These are phyloP conservation scores for Dastarcus helophoroides DNA, from an alignment of 2,888 invertebrate genomes.

Conservation along the genomic window DNA sequence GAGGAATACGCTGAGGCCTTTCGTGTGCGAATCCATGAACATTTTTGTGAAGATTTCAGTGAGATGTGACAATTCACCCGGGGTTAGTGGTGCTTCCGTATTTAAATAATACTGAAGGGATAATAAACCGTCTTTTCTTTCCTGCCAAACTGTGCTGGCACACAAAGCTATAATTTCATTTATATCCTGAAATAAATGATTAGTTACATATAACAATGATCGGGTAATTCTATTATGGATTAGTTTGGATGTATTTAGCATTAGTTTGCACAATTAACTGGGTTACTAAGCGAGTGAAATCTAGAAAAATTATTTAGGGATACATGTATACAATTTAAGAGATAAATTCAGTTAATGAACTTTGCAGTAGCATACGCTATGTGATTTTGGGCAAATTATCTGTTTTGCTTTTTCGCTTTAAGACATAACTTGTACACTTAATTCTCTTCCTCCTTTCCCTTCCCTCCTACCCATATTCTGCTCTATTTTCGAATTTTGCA, in stretches of 20 bases:
- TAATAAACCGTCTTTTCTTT: constrained; percentile 84
- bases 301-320: not conserved
- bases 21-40: constrained; percentile 94
- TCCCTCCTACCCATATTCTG: no score
- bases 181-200: constrained; percentile 52
- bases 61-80: constrained; percentile 67
- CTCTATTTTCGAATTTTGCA: no score
- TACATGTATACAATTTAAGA: not conserved
- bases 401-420: no score
- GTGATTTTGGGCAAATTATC: no score
- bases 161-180: constrained; percentile 78
- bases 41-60: constrained; percentile 90
- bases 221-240: no score
- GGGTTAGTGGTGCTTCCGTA: constrained; percentile 53
- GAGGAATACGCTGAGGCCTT: constrained; percentile 85
- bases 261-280: no score
- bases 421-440: no score
- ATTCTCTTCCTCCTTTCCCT: no score
- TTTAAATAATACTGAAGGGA: constrained; percentile 61
- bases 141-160: constrained; percentile 86
- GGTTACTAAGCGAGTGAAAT: not conserved
- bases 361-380: not conserved
- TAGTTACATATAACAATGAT: not conserved
- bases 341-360: not conserved
- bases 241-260: no score